phyloP scores from a whole-genome alignment of 2,797 vertebrate species.

The Mus minutoides region DNA sequence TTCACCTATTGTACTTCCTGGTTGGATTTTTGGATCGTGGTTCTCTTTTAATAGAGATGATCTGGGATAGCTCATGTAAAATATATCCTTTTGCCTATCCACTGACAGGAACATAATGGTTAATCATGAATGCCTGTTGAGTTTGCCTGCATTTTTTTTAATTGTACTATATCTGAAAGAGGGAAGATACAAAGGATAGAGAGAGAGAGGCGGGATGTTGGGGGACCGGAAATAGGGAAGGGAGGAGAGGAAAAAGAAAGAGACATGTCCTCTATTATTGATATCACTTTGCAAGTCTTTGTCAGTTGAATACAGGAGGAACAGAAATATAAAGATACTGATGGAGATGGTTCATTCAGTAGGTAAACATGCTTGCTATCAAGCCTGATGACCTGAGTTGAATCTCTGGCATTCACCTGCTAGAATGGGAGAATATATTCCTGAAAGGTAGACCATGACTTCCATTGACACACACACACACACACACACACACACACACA shows the following conservation, averaged over 20 bases:
- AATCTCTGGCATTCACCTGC: background rate
- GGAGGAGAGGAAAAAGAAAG: background rate
- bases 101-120: background rate
- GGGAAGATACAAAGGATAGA: background rate
- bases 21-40: background rate
- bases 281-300: background rate
- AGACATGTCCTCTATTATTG: background rate
- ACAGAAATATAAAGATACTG: background rate
- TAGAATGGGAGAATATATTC: background rate
- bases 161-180: background rate
- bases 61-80: background rate
- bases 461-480: background rate
- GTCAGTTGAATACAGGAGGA: background rate
- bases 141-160: constrained; percentile 14
- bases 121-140: background rate
- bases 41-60: background rate
- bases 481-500: background rate
- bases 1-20: background rate
- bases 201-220: background rate
- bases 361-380: background rate
- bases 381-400: background rate
- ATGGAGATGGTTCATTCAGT: background rate
- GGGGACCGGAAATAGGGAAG: no score
- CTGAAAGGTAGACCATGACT: background rate
- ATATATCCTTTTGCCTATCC: background rate